A percentile compares a stretch with the other conserved stretches of the same genome.
phyloP scores from a whole-genome alignment of 2,113 vertebrate species.

The Cynoglossus semilaevis region DNA sequence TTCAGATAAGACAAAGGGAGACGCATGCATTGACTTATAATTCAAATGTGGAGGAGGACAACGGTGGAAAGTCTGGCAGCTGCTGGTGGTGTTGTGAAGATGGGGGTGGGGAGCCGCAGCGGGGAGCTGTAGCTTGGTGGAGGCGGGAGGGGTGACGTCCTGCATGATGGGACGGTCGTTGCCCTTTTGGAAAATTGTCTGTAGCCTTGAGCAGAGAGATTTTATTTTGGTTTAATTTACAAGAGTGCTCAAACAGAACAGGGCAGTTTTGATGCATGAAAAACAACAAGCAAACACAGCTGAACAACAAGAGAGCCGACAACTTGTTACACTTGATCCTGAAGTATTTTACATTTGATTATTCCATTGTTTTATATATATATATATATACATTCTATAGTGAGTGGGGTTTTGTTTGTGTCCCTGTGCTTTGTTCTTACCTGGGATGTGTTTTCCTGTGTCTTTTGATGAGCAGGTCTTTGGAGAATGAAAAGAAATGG shows the following conservation, averaged over 20 bases:
- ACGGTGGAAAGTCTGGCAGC: conserved; percentile 6
- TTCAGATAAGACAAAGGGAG: conserved; percentile 13
- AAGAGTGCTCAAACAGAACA: neutral
- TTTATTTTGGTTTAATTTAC: neutral
- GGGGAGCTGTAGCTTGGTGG: conserved; percentile 14
- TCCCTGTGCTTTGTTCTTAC: conserved; percentile 25
- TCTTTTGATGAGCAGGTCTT: conserved; percentile 39
- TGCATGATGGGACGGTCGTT: conserved; percentile 40
- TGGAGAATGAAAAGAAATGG: conserved; percentile 38
- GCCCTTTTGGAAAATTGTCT: neutral
- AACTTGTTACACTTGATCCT: no score
- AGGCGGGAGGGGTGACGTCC: conserved; percentile 21
- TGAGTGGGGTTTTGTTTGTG: neutral
- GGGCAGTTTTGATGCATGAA: no score
- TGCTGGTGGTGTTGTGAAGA: neutral
- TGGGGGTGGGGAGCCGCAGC: conserved; percentile 5
- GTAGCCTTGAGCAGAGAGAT: neutral
- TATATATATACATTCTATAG: no score
- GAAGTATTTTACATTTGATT: no score
- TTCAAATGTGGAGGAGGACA: conserved; percentile 30
- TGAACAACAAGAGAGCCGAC: no score
- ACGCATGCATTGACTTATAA: conserved; percentile 26
- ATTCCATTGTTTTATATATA: no score
- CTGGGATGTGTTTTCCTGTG: conserved; percentile 10
- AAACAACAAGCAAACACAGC: no score